phyloP scores from a whole-genome alignment of 2,113 vertebrate genomes.

The Pollimyrus isidori region DNA sequence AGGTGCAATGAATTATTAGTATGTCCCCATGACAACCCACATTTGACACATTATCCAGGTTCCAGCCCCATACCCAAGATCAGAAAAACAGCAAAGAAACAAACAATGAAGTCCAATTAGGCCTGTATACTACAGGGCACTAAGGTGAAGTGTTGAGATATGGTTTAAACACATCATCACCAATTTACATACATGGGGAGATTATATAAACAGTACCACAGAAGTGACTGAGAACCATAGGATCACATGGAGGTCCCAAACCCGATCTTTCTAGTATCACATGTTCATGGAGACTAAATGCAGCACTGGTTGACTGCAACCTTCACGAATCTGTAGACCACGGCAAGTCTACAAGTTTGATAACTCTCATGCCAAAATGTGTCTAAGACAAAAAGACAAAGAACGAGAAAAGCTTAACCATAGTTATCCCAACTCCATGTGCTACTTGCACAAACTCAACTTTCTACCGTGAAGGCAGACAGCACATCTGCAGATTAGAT shows the following conservation, averaged over 20 bases:
- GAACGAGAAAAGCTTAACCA: neutral
- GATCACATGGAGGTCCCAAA: neutral
- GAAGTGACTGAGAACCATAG: neutral
- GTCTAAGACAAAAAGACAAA: neutral
- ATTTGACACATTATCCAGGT: constrained; percentile 5
- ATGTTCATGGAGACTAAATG: neutral
- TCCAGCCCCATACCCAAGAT: neutral
- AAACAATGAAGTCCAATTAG: neutral
- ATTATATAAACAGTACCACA: neutral
- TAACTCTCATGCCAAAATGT: neutral
- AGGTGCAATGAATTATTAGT: constrained; percentile 4
- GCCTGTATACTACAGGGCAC: neutral
- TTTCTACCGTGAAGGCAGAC: neutral
- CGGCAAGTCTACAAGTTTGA: neutral
- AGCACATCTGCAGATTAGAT: neutral
- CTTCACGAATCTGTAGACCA: neutral
- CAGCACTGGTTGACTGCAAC: neutral
- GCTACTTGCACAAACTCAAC: neutral
- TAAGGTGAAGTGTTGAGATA: neutral
- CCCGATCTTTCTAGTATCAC: neutral
- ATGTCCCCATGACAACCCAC: neutral
- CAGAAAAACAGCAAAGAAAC: neutral
- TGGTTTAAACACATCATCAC: neutral
- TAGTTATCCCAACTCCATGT: neutral
- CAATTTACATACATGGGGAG: neutral